These are phyloP conservation scores for Psittacula cyanocephala DNA, from an alignment of 2,113 vertebrate species.

Conservation along the genomic window DNA sequence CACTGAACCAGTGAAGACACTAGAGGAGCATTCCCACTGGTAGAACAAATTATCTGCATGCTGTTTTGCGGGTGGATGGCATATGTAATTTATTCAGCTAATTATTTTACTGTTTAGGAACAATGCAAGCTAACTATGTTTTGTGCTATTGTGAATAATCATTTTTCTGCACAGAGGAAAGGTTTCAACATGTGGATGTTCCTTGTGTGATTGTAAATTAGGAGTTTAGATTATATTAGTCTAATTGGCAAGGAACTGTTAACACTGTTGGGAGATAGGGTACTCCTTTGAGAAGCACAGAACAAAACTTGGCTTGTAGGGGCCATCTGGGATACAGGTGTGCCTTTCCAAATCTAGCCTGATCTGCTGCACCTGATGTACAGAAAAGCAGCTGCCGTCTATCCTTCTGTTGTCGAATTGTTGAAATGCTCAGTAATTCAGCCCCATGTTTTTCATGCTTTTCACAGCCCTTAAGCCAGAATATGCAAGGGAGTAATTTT, in stretches of 20 bases:
- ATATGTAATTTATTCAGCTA: conserved; percentile 30
- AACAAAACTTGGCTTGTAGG: neutral
- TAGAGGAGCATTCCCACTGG: conserved; percentile 99
- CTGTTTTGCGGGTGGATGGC: conserved; percentile 2
- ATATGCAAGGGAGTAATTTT: neutral
- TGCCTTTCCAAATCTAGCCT: neutral
- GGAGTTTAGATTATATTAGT: neutral
- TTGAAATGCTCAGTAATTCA: neutral
- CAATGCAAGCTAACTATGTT: conserved; percentile 14
- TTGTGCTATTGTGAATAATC: conserved; percentile 28
- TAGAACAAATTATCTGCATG: conserved; percentile 60
- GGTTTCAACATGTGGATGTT: conserved; percentile 3
- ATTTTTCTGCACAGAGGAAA: neutral
- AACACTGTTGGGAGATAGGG: neutral
- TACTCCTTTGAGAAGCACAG: neutral
- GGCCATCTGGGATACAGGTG: neutral
- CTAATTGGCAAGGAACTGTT: neutral
- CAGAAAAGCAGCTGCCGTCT: neutral
- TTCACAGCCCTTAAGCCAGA: neutral
- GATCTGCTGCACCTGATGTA: neutral
- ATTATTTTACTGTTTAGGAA: conserved; percentile 30
- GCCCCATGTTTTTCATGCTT: neutral
- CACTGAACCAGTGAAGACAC: conserved; percentile 88
- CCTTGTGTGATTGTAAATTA: neutral
- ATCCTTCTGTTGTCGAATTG: neutral